A percentile compares a stretch with the other conserved stretches of the same genome.
These are phyloP conservation scores for Bugula neritina DNA, from an alignment of 2,888 invertebrate genomes.

Conservation along the genomic window DNA sequence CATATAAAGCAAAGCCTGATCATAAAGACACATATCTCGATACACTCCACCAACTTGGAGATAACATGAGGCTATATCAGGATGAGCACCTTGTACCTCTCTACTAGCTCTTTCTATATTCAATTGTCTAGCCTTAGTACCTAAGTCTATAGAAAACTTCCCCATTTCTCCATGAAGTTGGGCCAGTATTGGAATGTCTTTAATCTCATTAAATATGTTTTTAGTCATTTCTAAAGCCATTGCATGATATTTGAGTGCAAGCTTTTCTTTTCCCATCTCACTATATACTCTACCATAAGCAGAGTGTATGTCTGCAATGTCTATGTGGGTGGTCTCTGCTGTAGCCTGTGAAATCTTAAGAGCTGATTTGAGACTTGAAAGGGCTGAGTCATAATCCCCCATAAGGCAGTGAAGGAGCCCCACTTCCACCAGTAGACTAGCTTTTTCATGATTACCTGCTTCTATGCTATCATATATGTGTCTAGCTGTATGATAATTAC, in stretches of 20 bases:
- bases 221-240: background rate
- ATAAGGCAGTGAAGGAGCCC: background rate
- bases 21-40: background rate
- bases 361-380: background rate
- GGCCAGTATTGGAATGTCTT: background rate
- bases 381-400: background rate
- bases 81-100: background rate
- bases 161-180: background rate
- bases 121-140: background rate
- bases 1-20: background rate
- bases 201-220: background rate
- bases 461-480: background rate
- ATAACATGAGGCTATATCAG: background rate
- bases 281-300: background rate
- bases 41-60: background rate
- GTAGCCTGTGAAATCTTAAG: background rate
- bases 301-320: background rate
- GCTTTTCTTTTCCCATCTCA: background rate
- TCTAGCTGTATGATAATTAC: background rate
- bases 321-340: background rate
- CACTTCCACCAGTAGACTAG: background rate
- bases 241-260: background rate
- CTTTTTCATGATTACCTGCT: background rate
- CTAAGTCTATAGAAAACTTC: background rate
- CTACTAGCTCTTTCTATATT: background rate